Evolutionary conservation across 2,113 vertebrate genomes (phyloP).

Genomic region (Poecile atricapillus): DNA sequence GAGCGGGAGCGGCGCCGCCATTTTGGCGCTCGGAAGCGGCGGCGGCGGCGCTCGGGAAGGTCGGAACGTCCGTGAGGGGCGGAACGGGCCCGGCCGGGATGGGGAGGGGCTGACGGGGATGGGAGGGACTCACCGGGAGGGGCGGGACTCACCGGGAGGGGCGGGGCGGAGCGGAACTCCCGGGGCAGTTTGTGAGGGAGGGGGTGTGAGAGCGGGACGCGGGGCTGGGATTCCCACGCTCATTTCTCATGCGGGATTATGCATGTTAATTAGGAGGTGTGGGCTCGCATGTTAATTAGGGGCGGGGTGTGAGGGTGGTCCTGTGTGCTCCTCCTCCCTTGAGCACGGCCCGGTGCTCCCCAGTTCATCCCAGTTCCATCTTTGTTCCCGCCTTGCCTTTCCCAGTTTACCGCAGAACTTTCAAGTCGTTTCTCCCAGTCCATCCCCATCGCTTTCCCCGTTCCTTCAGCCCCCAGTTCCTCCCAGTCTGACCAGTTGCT

Average conservation of each 20-base stretch:
- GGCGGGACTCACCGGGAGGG: background rate
- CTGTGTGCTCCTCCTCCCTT: accelerated
- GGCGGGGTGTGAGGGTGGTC: background rate
- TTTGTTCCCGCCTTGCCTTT: accelerated
- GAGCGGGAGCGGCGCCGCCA: background rate
- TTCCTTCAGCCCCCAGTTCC: background rate
- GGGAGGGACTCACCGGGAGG: background rate
- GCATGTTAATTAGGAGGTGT: background rate
- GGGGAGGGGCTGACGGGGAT: background rate
- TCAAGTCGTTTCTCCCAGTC: accelerated
- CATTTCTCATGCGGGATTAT: background rate
- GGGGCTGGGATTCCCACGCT: background rate
- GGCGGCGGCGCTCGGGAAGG: background rate
- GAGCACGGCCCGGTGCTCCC: background rate
- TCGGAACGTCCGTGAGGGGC: background rate
- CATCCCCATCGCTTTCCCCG: accelerated
- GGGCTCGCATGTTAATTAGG: background rate
- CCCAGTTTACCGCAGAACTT: accelerated
- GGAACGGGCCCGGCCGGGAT: background rate
- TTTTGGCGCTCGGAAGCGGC: background rate
- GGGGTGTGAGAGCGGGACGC: background rate
- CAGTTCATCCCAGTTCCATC: background rate
- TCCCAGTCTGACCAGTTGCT: background rate
- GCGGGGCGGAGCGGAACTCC: background rate
- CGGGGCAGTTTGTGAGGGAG: background rate